These are phyloP conservation scores for Drosophila tsacasi DNA, from an alignment of 1,140 invertebrate genomes.

Conservation along the genomic window DNA sequence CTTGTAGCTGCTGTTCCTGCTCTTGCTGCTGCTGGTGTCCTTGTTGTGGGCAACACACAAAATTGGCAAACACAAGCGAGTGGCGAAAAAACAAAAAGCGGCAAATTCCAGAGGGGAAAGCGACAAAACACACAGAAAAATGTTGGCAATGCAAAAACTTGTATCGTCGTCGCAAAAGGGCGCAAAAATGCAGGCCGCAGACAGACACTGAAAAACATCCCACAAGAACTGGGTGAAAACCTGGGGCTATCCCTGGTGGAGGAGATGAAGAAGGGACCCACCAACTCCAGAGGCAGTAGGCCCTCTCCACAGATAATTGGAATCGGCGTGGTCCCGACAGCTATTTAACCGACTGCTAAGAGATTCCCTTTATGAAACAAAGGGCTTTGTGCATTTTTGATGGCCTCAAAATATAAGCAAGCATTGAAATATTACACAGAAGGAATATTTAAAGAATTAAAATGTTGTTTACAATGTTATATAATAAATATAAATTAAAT, in stretches of 20 bases:
- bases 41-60: conserved; percentile 52
- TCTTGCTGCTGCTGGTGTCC: conserved; percentile 24
- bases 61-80: conserved; percentile 53
- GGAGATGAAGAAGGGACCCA: neutral
- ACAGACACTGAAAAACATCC: conserved; percentile 63
- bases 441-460: neutral
- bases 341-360: conserved; percentile 27
- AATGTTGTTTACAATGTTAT: neutral
- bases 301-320: conserved; percentile 46
- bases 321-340: conserved; percentile 37
- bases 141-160: conserved; percentile 69
- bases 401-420: neutral
- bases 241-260: neutral
- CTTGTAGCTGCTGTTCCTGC: conserved; percentile 29
- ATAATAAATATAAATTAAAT: neutral
- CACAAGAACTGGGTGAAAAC: conserved; percentile 37
- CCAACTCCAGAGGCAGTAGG: conserved; percentile 6
- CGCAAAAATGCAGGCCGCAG: conserved; percentile 72
- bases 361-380: conserved; percentile 3
- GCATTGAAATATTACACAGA: neutral
- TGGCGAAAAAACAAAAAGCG: conserved; percentile 26
- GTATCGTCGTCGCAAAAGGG: conserved; percentile 52
- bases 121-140: conserved; percentile 50
- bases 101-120: conserved; percentile 35
- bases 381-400: neutral